Evolutionary conservation across 1,140 invertebrate species (phyloP).

Genomic region (Amphibalanus amphitrite): DNA sequence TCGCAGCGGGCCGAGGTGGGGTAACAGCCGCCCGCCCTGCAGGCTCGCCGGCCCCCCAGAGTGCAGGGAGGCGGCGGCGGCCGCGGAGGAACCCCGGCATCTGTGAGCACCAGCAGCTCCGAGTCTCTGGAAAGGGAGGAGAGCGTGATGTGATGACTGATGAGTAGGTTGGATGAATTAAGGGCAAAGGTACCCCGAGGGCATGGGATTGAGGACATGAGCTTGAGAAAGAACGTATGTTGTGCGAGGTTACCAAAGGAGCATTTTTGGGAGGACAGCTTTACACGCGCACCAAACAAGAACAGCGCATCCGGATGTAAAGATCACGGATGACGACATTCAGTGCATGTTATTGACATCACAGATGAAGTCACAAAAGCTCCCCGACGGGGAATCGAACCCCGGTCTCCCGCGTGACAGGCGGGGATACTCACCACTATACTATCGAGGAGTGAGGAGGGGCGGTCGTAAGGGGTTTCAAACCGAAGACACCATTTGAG

Average conservation of each 20-base stretch:
- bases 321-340: no score
- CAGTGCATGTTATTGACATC: no score
- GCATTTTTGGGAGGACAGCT: no score
- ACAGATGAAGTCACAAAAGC: constrained; percentile 8
- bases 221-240: no score
- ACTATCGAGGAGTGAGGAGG: constrained; percentile 27
- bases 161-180: no score
- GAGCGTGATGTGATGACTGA: no score
- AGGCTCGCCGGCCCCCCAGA: not conserved
- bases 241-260: no score
- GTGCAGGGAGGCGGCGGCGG: not conserved
- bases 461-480: not conserved
- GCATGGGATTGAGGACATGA: no score
- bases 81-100: not conserved
- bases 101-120: not conserved
- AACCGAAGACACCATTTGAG: no score
- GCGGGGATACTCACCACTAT: constrained; percentile 37
- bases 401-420: constrained; percentile 37
- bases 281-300: no score
- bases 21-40: not conserved
- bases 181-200: no score
- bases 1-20: not conserved
- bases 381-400: constrained; percentile 35
- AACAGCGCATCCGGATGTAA: no score
- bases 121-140: not conserved